Base-by-base conservation (phyloP, 2,797 vertebrate species). In the Chelon auratus region DNA sequence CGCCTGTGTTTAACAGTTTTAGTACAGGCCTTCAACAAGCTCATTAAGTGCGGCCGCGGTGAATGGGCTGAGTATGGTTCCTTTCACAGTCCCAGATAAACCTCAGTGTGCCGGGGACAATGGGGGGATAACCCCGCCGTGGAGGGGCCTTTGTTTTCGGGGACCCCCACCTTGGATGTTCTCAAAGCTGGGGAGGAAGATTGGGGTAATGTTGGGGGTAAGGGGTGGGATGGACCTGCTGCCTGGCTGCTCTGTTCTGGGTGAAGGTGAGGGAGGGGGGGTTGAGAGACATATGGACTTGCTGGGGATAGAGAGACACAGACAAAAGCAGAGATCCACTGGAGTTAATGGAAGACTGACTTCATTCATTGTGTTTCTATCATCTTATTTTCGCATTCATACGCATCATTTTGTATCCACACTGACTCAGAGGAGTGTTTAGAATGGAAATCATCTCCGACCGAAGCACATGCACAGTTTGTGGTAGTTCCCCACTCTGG, bases 221-320 rank as follows among this genome's bases (percentile, higher is more conserved):
- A 83, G 90, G 77, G 53, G 68, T 62, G 68, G 89, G 93, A 85
- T 54, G 48, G 54, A 43, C 67, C 70, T 75, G 81, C 77, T 87
- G 76, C 77, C 62, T 80, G 74, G 82, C 82, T 86, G 87, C 66
- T 84, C 63, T 52, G 37, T 45, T 68, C 60, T 73, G 68, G 59
- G 77, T 77, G 61, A 30, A 57, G 26, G 56, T 37, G 54, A 26
- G 24, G 24, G 24, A 26, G 24, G 73, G 63, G 62, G 73, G 56
- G 72, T 75, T 87, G 59, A 57, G 89, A 92, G 87, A 94, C 93
- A 93, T 90, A 93, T 91, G 89, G 92, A 90, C 85, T 85, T 52
- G 64, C 73, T 83, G 78, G 85, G 89, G 82, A 78, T 57, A 72
- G 50, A 76, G 62, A 80, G 65, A 74, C 55, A 37, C 1, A 24